Conservation (phyloP, 2,888 invertebrate species). For the Caenorhabditis sp. region DNA sequence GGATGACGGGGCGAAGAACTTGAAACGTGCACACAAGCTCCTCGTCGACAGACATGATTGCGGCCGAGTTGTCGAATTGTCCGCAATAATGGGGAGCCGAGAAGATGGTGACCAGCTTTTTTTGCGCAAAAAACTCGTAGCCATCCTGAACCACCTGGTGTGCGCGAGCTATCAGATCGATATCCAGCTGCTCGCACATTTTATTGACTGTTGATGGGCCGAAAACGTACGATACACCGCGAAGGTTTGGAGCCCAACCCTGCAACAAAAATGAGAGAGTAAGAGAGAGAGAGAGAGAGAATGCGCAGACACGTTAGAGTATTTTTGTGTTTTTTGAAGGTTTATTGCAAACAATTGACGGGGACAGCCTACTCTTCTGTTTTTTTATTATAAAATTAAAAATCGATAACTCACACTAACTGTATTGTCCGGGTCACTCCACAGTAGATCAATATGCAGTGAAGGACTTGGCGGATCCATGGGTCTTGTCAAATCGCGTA, state of each 20-base stretch:
- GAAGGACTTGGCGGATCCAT: conserved; percentile 70
- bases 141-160: conserved; percentile 75
- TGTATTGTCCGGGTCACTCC: conserved; percentile 66
- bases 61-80: conserved; percentile 64
- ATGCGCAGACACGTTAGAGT: too few species aligned
- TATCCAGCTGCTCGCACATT: conserved; percentile 41
- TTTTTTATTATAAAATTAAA: not conserved
- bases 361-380: too few species aligned
- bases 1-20: conserved; percentile 34
- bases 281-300: too few species aligned
- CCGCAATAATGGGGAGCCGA: conserved; percentile 59
- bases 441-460: conserved; percentile 72
- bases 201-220: conserved; percentile 74
- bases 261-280: conserved; percentile 1
- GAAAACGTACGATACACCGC: conserved; percentile 76
- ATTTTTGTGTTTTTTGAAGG: too few species aligned
- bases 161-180: conserved; percentile 62
- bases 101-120: conserved; percentile 58
- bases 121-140: conserved; percentile 75
- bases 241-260: conserved; percentile 54
- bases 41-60: conserved; percentile 64
- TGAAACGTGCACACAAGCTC: conserved; percentile 58
- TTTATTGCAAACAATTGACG: too few species aligned
- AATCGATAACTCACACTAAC: conserved; percentile 5
- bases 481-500: conserved; percentile 40